These are phyloP conservation scores for Coleophora deauratella DNA, from an alignment of 2,888 invertebrate species.

Conservation along the genomic window DNA sequence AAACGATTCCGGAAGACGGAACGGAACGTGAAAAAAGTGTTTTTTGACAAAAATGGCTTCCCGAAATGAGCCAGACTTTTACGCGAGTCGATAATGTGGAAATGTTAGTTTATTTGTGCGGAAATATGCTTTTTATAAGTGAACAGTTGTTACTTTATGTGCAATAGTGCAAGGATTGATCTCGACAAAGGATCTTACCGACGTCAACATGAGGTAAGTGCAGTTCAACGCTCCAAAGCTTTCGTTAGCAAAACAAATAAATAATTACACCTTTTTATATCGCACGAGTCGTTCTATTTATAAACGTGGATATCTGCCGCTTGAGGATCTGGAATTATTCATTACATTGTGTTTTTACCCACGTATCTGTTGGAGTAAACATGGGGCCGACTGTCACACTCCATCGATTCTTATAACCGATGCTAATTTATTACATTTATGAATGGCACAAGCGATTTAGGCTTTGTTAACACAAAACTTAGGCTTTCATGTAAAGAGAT, in stretches of 20 bases:
- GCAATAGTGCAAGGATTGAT: constrained; percentile 68
- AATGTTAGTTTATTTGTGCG: constrained; percentile 55
- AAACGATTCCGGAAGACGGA: no score
- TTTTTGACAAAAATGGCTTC: constrained; percentile 71
- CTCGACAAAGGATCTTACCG: constrained; percentile 60
- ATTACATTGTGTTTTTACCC: constrained; percentile 22
- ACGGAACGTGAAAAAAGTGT: constrained; percentile 33
- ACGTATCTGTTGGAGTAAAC: constrained; percentile 42
- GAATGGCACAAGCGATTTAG: constrained; percentile 50
- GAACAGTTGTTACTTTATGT: constrained; percentile 68
- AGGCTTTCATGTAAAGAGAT: constrained; percentile 11
- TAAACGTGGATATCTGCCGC: constrained; percentile 42
- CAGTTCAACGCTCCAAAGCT: constrained; percentile 60
- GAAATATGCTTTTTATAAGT: constrained; percentile 66
- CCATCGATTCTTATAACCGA: constrained; percentile 59
- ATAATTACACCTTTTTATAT: constrained; percentile 46
- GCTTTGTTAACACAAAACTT: constrained; percentile 24
- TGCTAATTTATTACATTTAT: constrained; percentile 53
- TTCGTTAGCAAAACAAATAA: constrained; percentile 69
- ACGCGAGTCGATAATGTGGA: constrained; percentile 49
- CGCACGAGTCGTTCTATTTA: constrained; percentile 56
- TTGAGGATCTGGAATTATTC: constrained; percentile 9
- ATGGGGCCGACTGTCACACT: constrained; percentile 34
- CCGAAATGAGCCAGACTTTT: constrained; percentile 46
- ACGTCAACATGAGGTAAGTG: constrained; percentile 69